Conservation (phyloP, 2,888 invertebrate species). For the Empis stercorea region DNA sequence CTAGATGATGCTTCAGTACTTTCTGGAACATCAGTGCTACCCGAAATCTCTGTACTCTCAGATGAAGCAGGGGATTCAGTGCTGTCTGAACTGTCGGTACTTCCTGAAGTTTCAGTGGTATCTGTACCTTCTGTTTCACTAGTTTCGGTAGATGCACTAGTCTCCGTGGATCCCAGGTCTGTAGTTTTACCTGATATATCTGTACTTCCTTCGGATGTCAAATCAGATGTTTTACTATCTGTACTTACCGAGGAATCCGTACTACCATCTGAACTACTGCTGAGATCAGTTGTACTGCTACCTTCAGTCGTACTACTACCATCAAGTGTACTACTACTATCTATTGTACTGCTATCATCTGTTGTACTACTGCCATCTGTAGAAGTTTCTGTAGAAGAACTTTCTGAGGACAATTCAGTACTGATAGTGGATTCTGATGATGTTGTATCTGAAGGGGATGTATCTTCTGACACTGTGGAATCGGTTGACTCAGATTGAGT, state of each 20-base stretch:
- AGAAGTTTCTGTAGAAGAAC: conserved; percentile 3
- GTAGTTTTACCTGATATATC: conserved; percentile 1
- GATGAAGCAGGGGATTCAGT: conserved; percentile 12
- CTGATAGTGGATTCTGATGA: background rate
- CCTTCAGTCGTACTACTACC: background rate
- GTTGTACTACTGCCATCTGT: background rate
- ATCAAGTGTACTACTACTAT: background rate
- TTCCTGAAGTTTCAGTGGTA: background rate
- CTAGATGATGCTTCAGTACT: background rate
- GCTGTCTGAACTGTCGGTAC: conserved; percentile 12
- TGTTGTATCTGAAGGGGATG: background rate
- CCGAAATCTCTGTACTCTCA: conserved; percentile 9
- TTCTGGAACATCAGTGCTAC: conserved; percentile 2
- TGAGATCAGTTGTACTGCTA: background rate
- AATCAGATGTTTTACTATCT: conserved; percentile 4
- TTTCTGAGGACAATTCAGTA: conserved; percentile 3
- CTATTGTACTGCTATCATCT: background rate
- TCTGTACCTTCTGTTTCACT: conserved; percentile 6
- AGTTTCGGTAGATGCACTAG: conserved; percentile 2
- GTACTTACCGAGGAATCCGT: background rate
- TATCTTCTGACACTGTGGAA: background rate
- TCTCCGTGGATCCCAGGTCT: conserved; percentile 1
- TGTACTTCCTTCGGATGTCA: conserved; percentile 13
- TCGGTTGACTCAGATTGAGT: conserved; percentile 1
- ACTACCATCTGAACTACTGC: background rate